Base-by-base conservation (phyloP, 2,888 invertebrate genomes). In the Melinopterus prodromus region DNA sequence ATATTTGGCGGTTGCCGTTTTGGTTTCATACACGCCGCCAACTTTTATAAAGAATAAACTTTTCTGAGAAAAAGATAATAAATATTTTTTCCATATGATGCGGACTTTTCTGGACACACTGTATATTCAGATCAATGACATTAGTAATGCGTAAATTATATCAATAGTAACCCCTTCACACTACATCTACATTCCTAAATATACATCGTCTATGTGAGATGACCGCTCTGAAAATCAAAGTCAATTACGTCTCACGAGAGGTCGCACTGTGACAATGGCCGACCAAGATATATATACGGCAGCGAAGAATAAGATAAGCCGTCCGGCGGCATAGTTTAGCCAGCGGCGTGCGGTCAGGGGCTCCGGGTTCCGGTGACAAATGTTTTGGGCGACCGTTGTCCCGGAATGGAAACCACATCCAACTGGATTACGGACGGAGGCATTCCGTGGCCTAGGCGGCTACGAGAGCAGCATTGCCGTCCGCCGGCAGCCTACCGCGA, bases 401-500 rank as follows among this genome's bases (percentile, higher is more conserved):
- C 87, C 84, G 85, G 85, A 86, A 87, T 86, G 85, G 84, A 83
- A 86, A 86, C 87, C 86, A 83, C 87, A 86, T 85, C 86, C 86
- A 86, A 87, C 87, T 86, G 86, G 87, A 88, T 88, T 88, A 87
- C 84, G 82, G 84, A 84, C 53, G 53, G 82, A 85, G 86, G 86
- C 86, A 86, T 86, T 85, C 37, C 74, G 16, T 35, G 74, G 35
- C 15, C 26, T 36, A 36, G 36, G 0, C 16, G 37, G 74, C 36
- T 35, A n/a, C 7, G 36, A n/a, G 53, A 53, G 85, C 85, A 85
- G 53, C 69, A 16, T 35, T 72, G 70, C 70, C 15, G 14, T 14
- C 77, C 7, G 9, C 69, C 70, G 16, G 37, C 16, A 37, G 84
- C 85, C 84, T 85, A 84, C 84, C 84, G 85, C 85, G 86, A 87